A percentile compares a stretch with the other conserved stretches of the same genome.
phyloP scores from a whole-genome alignment of 1,140 invertebrate genomes.

The Pseudachorutes palmiensis region DNA sequence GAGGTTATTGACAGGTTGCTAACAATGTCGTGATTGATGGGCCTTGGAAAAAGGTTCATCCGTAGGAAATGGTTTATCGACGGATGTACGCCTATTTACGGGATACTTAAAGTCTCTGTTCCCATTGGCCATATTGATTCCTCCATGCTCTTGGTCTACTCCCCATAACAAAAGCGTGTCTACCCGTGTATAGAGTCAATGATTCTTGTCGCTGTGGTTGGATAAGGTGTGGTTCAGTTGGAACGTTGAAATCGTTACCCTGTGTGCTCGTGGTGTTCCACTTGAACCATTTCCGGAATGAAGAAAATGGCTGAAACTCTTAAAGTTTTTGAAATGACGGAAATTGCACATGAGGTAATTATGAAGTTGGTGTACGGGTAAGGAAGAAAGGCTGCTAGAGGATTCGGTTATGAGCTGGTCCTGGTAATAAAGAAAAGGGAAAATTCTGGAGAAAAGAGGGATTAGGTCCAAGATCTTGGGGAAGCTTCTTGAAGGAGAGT shows the following conservation, averaged over 20 bases:
- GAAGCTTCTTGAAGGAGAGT: not conserved
- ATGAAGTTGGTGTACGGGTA: not conserved
- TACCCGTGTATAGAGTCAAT: not conserved
- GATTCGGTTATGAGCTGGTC: not conserved
- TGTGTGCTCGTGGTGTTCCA: too few relatives aligned
- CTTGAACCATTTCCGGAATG: too few relatives aligned
- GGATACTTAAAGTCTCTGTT: not conserved
- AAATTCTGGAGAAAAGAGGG: not conserved
- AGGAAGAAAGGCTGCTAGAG: not conserved
- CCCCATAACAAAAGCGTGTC: not conserved
- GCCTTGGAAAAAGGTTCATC: not conserved
- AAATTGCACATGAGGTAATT: constrained; percentile 3
- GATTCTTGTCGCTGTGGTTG: not conserved
- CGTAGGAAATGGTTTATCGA: constrained; percentile 5
- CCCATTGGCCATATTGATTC: not conserved
- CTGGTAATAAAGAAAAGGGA: not conserved
- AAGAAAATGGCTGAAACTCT: too few relatives aligned
- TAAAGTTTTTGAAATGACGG: not conserved
- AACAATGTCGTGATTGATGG: constrained; percentile 10
- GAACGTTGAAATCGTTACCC: too few relatives aligned
- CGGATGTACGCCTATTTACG: constrained; percentile 5
- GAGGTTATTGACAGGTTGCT: constrained; percentile 9
- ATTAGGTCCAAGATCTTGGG: not conserved
- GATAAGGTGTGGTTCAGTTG: not conserved
- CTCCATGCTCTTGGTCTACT: not conserved